These are phyloP conservation scores for Prinia subflava DNA, from an alignment of 2,113 vertebrate genomes.

Conservation along the genomic window DNA sequence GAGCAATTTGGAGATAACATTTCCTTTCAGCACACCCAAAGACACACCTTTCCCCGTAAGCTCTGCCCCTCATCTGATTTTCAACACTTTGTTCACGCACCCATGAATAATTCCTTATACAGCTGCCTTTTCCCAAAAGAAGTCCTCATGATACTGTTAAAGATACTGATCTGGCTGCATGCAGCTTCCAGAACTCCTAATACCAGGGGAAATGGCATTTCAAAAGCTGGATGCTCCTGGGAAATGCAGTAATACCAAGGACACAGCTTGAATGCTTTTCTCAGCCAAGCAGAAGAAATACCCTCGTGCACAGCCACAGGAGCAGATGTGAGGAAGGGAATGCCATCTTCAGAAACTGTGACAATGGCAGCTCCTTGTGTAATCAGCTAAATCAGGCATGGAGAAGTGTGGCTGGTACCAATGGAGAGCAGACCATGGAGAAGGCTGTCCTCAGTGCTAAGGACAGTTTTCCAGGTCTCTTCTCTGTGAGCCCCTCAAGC, in stretches of 20 bases:
- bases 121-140: background rate
- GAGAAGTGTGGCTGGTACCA: background rate
- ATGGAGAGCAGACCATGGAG: background rate
- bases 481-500: background rate
- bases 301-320: background rate
- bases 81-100: background rate
- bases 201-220: background rate
- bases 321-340: background rate
- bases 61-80: background rate
- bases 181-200: background rate
- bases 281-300: background rate
- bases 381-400: background rate
- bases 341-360: background rate
- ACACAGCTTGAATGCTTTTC: background rate
- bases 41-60: background rate
- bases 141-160: background rate
- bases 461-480: background rate
- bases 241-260: background rate
- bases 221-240: background rate
- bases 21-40: slow-evolving; percentile 25
- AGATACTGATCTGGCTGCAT: background rate
- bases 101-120: background rate
- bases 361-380: background rate
- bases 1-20: slow-evolving; percentile 17
- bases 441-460: background rate